These are phyloP conservation scores for Odontocolon sp. DNA, from an alignment of 2,888 invertebrate genomes.

Conservation along the genomic window DNA sequence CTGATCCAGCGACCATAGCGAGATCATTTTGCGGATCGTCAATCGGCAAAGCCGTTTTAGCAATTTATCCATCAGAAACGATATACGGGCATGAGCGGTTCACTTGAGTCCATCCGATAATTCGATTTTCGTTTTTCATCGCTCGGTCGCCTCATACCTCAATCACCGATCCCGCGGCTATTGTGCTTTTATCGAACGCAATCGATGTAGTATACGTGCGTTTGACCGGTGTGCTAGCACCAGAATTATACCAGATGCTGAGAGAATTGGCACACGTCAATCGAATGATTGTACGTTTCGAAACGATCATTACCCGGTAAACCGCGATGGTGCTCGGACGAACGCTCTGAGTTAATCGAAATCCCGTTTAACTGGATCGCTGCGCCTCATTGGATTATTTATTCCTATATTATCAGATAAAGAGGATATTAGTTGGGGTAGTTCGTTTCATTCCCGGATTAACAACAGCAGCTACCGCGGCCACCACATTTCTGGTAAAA, in stretches of 20 bases:
- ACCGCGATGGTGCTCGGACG: constrained; percentile 34
- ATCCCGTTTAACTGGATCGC: constrained; percentile 44
- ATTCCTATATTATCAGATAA: constrained; percentile 30
- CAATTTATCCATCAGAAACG: not conserved
- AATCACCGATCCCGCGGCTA: too few species aligned
- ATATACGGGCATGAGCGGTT: not conserved
- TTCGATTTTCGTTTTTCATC: constrained; percentile 4
- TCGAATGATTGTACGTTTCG: constrained; percentile 54
- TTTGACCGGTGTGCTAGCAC: constrained; percentile 13
- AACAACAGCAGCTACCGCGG: not conserved
- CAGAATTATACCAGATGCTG: constrained; percentile 26
- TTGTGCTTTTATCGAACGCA: too few species aligned
- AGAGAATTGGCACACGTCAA: constrained; percentile 53
- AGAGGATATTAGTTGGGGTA: not conserved
- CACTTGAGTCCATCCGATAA: constrained; percentile 3
- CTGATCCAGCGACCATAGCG: not conserved
- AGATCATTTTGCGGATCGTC: not conserved
- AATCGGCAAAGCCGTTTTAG: not conserved
- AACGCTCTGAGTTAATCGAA: constrained; percentile 52
- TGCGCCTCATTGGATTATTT: constrained; percentile 37
- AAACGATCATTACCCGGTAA: constrained; percentile 55
- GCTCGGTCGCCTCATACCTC: not conserved
- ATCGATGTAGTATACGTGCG: constrained; percentile 4
- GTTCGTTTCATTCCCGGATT: constrained; percentile 5
- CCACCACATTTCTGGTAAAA: too few species aligned